Percentiles rank a stretch among this genome's conserved stretches.
These are phyloP conservation scores for Aurelia aurita DNA, from an alignment of 30 jellyfish, hydroid and myxozoan species.

Conservation along the genomic window DNA sequence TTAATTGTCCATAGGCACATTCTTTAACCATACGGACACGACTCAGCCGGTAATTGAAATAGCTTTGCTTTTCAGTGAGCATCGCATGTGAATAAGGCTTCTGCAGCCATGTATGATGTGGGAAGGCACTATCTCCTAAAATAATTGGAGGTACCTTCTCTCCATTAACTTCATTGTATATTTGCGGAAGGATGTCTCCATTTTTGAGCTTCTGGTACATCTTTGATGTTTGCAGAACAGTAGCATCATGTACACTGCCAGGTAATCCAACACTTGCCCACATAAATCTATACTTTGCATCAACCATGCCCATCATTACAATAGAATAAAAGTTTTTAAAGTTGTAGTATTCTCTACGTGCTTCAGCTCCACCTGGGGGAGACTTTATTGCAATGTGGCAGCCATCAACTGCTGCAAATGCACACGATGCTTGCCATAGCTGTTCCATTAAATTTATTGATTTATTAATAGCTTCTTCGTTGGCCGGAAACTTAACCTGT, in stretches of 20 bases:
- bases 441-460: too few relatives aligned
- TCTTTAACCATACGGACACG: conserved; percentile 51
- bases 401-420: too few relatives aligned
- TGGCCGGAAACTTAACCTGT: too few relatives aligned
- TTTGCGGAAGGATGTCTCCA: conserved; percentile 14
- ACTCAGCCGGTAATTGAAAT: conserved; percentile 44
- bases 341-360: too few relatives aligned
- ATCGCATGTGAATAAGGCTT: conserved; percentile 48
- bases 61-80: conserved; percentile 8
- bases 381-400: too few relatives aligned
- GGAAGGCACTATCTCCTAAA: conserved; percentile 66
- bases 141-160: conserved; percentile 41
- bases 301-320: conserved; percentile 56
- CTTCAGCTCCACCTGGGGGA: too few relatives aligned
- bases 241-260: conserved; percentile 70
- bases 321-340: background rate
- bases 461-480: too few relatives aligned
- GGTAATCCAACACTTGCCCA: conserved; percentile 67
- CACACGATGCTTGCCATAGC: too few relatives aligned
- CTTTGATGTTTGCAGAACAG: conserved; percentile 40
- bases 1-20: conserved; percentile 57
- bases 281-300: conserved; percentile 59
- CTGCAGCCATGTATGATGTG: conserved; percentile 35
- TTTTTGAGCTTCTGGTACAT: conserved; percentile 7
- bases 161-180: background rate